A percentile compares a stretch with the other conserved stretches of the same genome.
These are phyloP conservation scores for Liopterus haemorrhoidalis DNA, from an alignment of 2,888 invertebrate species.

Conservation along the genomic window DNA sequence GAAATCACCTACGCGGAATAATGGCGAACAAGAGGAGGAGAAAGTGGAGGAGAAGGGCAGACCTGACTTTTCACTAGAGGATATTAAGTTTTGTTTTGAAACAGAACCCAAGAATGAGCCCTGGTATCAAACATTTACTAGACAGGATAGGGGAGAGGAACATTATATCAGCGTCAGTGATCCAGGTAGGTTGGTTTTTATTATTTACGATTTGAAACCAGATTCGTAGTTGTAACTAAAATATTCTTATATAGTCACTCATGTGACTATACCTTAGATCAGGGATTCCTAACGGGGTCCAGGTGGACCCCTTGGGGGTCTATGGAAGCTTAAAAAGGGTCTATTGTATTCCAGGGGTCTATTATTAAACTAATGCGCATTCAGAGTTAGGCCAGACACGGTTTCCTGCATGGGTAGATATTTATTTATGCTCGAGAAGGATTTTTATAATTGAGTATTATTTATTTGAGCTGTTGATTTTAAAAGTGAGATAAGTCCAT, in stretches of 20 bases:
- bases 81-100: slow-evolving; percentile 69
- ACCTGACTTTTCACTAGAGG: slow-evolving; percentile 51
- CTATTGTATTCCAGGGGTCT: no score
- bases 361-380: no score
- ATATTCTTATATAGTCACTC: not conserved
- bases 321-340: no score
- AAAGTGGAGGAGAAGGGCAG: slow-evolving; percentile 35
- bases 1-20: slow-evolving; percentile 33
- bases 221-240: slow-evolving; percentile 3
- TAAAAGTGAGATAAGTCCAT: no score
- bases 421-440: no score
- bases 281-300: no score
- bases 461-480: no score
- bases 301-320: no score
- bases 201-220: slow-evolving; percentile 5
- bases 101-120: slow-evolving; percentile 65
- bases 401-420: no score
- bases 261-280: no score
- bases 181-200: slow-evolving; percentile 45
- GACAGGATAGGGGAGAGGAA: slow-evolving; percentile 68
- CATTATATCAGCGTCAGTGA: slow-evolving; percentile 54
- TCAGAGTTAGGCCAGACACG: no score
- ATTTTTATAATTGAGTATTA: no score
- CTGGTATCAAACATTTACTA: slow-evolving; percentile 72
- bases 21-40: slow-evolving; percentile 43